Evolutionary conservation across 1,140 invertebrate genomes (phyloP), one percentile per base, ranked within the genome.

Genomic region (Telenomus remus): DNA sequence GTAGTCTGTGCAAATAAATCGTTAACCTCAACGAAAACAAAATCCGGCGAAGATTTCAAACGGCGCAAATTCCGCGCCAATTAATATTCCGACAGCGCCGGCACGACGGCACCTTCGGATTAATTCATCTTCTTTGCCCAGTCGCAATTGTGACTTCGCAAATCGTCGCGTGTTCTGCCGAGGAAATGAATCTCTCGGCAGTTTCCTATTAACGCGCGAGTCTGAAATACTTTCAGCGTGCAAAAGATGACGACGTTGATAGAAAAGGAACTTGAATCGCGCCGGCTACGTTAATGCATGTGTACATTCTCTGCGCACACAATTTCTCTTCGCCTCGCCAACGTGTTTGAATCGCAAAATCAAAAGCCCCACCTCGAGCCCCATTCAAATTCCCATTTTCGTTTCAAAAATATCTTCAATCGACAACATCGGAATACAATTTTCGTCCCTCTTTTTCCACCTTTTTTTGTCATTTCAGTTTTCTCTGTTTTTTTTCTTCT

Each of bases 41-140:
- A 74, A 61, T 71, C 70, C 65, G 61, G 66, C n/a, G n/a, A 60
- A 75, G 76, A 82, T 79, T 77, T 79, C 74, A 71, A 78, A 66
- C 75, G n/a, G n/a, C n/a, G 75, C 69, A 74, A 76, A 71, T 78
- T 71, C 70, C 66, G 54, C 47, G 68, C 68, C 72, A 75, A 75
- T 75, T 68, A 72, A 68, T 68, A 75, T 68, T 75, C 72, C 64
- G 43, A 68, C 46, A 34, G 27, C 34, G 47, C 57, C 42, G 63
- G 47, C 57, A 33, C 46, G 47, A 57, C 57, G 59, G 63, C 47
- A 75, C 64, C 64, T 69, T 69, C 12, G 59, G 64, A 75, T 68
- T 68, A 75, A 75, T 75, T 75, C 64, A 64, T 75, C 64, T 75
- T 75, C 72, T 75, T 68, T 68, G 11, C 56, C 61, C n/a, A n/a